Evolutionary conservation across 2,797 vertebrate genomes (phyloP), one percentile per base, ranked within the genome.

Genomic region (Nyctibius grandis): DNA sequence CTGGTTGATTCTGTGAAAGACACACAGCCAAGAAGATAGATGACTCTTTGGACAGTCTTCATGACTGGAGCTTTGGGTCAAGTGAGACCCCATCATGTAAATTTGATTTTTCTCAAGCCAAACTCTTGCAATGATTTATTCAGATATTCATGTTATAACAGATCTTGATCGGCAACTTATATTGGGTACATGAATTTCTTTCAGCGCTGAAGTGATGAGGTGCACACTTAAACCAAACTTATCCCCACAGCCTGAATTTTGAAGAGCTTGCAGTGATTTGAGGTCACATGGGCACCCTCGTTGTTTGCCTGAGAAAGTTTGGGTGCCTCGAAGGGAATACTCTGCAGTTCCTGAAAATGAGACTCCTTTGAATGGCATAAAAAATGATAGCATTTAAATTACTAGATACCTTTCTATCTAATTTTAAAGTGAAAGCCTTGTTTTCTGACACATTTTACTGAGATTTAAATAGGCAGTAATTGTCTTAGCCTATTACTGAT

Each of bases 281-380:
- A 9, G 20, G 67, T 33, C 29, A 15, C 0, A 7, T 26, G 26
- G 26, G 11, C 8, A 10, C 12, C 31, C n/a, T 63, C 0, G 0
- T 12, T 9, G 2, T 40, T 51, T 12, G 34, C 36, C 15, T 53
- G 26, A 38, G 31, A 12, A 18, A n/a, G 13, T 22, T 40, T 42
- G 81, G 59, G 25, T 48, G 42, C 34, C 60, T 65, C 31, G 14
- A 8, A 18, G 54, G 76, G 48, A 70, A 29, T 17, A 9, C 9
- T 56, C 15, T 12, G 23, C 23, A 9, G 33, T 18, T 68, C 15
- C 50, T 28, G 28, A 25, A 28, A 28, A n/a, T 2, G 4, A 59
- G 13, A 12, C 20, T 28, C 8, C 23, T 42, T 59, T 25, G 34
- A 54, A 42, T 28, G 44, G 40, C 34, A 29, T 13, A 6, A 21